Percentiles rank a stretch among this genome's conserved stretches.
Evolutionary conservation across 2,113 vertebrate genomes (phyloP).

Genomic region (Rhipidura dahli): DNA sequence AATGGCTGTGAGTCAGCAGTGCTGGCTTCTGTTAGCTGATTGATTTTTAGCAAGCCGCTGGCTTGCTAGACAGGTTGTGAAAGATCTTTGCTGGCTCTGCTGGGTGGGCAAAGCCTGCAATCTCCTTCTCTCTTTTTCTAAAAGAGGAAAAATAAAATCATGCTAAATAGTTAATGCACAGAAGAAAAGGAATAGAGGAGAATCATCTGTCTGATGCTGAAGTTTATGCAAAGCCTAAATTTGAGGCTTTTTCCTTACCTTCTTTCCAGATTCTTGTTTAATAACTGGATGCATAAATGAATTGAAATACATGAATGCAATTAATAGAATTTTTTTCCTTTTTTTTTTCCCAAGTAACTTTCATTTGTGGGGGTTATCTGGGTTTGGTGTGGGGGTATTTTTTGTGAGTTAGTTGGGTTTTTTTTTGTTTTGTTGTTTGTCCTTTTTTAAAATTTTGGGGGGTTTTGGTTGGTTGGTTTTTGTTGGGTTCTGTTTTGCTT

Average conservation of each 20-base stretch:
- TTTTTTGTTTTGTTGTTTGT: not conserved
- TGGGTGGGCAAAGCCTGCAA: not conserved
- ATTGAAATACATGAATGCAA: not conserved
- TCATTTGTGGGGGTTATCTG: not conserved
- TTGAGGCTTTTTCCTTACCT: not conserved
- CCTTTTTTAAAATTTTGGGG: not conserved
- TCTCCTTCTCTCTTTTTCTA: not conserved
- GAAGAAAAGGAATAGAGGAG: not conserved
- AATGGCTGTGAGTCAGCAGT: slow-evolving; percentile 8
- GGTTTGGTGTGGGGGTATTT: not conserved
- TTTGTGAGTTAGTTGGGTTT: no score
- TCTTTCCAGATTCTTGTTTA: not conserved
- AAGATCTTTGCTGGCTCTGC: not conserved
- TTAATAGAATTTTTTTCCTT: not conserved
- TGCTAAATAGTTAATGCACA: not conserved
- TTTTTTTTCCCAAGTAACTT: not conserved
- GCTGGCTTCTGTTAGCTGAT: not conserved
- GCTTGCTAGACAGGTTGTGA: slow-evolving; percentile 19
- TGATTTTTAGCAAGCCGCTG: slow-evolving; percentile 38
- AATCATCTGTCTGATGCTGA: not conserved
- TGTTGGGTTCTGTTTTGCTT: not conserved
- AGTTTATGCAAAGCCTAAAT: not conserved
- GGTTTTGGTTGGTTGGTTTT: no score
- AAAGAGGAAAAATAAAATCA: not conserved
- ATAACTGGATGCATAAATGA: not conserved